Evolutionary conservation across 2,888 invertebrate species (phyloP).

Genomic region (Limnephilus auricula): DNA sequence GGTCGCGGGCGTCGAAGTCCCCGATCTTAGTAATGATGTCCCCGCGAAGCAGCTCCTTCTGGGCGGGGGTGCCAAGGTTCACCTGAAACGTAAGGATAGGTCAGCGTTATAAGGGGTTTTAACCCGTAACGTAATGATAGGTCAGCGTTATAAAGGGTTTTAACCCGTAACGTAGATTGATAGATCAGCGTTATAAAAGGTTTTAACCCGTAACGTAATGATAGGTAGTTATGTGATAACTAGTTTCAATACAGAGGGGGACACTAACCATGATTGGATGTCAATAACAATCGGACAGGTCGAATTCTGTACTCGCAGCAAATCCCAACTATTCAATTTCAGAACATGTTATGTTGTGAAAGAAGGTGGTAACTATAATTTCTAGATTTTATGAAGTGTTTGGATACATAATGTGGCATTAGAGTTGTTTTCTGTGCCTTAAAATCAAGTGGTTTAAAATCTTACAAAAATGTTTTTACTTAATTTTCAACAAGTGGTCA

Average conservation of each 20-base stretch:
- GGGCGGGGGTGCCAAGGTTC: slow-evolving; percentile 90
- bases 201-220: slow-evolving; percentile 84
- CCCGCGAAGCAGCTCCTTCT: slow-evolving; percentile 90
- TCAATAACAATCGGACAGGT: too few relatives aligned
- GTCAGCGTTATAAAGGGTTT: background rate
- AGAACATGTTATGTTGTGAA: too few relatives aligned
- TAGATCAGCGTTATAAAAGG: background rate
- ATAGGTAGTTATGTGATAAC: background rate
- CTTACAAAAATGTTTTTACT: too few relatives aligned
- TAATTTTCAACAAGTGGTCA: too few relatives aligned
- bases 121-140: slow-evolving; percentile 81
- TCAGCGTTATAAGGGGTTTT: background rate
- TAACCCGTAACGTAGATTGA: slow-evolving; percentile 84
- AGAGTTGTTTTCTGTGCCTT: too few relatives aligned
- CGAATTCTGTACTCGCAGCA: too few relatives aligned
- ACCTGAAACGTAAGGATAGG: slow-evolving; percentile 81
- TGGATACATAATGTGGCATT: background rate
- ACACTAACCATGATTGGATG: too few relatives aligned
- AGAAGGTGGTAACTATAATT: too few relatives aligned
- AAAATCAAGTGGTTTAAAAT: too few relatives aligned
- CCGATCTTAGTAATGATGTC: slow-evolving; percentile 94
- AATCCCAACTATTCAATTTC: too few relatives aligned
- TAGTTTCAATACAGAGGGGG: background rate
- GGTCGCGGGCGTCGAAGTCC: slow-evolving; percentile 91
- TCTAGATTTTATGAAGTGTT: background rate